Percentiles rank a stretch among this genome's conserved stretches.
Conservation (phyloP, 2,797 vertebrate genomes). For the Rhabdophis nuchalis region DNA sequence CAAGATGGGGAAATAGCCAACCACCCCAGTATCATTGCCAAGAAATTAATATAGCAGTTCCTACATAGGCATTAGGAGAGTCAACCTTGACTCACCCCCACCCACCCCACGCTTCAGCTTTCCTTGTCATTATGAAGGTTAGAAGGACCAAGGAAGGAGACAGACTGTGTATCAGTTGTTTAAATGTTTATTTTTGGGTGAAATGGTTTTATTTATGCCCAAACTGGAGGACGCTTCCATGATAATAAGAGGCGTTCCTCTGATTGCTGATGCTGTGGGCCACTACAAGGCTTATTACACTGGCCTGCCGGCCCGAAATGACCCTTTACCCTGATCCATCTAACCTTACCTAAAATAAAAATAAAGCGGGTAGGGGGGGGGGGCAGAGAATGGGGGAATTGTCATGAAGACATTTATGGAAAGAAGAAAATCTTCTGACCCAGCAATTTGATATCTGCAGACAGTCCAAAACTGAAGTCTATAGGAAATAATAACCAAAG, state of each 20-base stretch:
- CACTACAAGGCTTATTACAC: neutral
- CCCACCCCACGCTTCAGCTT: neutral
- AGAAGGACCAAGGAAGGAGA: neutral
- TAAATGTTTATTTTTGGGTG: neutral
- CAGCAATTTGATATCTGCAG: neutral
- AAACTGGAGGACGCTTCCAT: neutral
- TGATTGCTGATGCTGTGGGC: neutral
- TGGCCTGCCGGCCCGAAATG: neutral
- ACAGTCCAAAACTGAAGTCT: neutral
- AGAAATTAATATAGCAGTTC: neutral
- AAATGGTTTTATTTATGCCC: neutral
- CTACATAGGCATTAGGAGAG: neutral
- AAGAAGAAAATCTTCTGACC: neutral
- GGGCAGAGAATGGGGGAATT: neutral
- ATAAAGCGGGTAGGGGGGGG: rapidly evolving
- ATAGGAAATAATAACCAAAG: neutral
- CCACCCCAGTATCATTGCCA: neutral
- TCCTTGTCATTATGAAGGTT: neutral
- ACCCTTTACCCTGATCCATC: neutral
- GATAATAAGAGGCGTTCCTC: neutral
- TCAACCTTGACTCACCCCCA: neutral
- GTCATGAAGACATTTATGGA: neutral
- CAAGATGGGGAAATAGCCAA: neutral
- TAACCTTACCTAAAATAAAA: neutral
- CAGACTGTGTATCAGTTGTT: too few relatives aligned